These are phyloP conservation scores for Trichogramma dendrolimi DNA, from an alignment of 2,888 invertebrate species.

Conservation along the genomic window DNA sequence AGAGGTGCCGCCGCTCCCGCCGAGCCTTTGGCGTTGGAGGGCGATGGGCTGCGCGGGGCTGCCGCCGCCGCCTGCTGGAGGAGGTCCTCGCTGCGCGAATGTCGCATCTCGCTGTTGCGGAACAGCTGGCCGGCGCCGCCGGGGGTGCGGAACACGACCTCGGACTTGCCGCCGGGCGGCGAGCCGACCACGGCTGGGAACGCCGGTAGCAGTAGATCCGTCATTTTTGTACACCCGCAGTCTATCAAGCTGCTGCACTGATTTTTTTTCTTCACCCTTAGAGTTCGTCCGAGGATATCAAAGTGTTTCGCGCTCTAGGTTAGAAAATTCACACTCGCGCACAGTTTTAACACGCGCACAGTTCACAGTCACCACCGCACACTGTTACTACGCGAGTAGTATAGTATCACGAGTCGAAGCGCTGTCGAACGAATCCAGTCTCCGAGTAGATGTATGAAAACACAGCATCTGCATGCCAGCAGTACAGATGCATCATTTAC, in stretches of 20 bases:
- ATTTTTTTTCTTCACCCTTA: neutral
- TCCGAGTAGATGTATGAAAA: too few relatives aligned
- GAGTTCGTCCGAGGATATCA: too few relatives aligned
- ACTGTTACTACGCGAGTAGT: too few relatives aligned
- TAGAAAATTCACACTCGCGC: too few relatives aligned
- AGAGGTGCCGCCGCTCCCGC: slow-evolving; percentile 37
- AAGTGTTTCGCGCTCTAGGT: too few relatives aligned
- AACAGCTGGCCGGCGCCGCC: slow-evolving; percentile 32
- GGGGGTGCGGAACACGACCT: slow-evolving; percentile 22
- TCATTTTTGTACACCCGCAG: slow-evolving; percentile 30
- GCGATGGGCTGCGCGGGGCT: slow-evolving; percentile 26
- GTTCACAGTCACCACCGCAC: too few relatives aligned
- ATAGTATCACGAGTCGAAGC: too few relatives aligned
- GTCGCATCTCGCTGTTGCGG: slow-evolving; percentile 46
- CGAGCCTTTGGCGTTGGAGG: slow-evolving; percentile 34
- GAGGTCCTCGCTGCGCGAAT: slow-evolving; percentile 48
- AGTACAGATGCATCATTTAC: too few relatives aligned
- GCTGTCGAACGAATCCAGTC: too few relatives aligned
- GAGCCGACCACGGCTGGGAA: slow-evolving; percentile 11
- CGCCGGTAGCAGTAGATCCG: slow-evolving; percentile 34
- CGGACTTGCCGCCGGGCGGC: slow-evolving; percentile 15
- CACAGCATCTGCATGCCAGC: too few relatives aligned
- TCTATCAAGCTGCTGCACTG: neutral
- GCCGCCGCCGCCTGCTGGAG: slow-evolving; percentile 37
- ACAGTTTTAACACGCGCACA: too few relatives aligned